Evolutionary conservation across 2,113 vertebrate genomes (phyloP).

Genomic region (Thamnophis sirtalis): DNA sequence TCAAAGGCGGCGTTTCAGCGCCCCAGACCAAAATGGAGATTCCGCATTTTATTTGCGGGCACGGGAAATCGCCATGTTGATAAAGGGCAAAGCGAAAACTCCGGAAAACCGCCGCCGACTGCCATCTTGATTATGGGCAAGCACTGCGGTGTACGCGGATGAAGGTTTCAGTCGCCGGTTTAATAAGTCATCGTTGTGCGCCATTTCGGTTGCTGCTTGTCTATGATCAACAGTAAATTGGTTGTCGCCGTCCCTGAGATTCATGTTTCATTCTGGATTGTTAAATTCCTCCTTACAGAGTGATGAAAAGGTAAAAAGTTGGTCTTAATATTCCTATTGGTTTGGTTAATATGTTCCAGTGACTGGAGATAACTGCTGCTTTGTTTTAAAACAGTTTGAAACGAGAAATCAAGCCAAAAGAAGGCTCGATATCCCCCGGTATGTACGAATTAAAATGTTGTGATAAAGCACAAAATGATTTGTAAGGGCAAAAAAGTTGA

Average conservation of each 20-base stretch:
- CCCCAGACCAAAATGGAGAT: slow-evolving; percentile 21
- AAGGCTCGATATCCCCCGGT: background rate
- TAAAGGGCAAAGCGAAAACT: background rate
- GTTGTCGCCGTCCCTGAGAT: no score
- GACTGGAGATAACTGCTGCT: background rate
- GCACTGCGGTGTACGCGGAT: background rate
- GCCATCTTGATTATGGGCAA: slow-evolving; percentile 11
- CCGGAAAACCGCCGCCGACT: background rate
- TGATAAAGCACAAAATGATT: background rate
- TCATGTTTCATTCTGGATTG: background rate
- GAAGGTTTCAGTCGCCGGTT: background rate
- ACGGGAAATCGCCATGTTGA: background rate
- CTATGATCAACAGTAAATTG: background rate
- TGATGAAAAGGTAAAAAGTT: background rate
- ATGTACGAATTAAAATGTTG: background rate
- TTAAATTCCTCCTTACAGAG: background rate
- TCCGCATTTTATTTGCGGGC: background rate
- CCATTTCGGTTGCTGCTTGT: background rate
- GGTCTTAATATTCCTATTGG: background rate
- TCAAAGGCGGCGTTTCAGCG: background rate
- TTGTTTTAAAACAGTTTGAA: background rate
- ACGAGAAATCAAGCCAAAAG: background rate
- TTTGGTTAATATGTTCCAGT: background rate
- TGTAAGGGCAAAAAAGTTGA: background rate
- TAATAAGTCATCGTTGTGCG: background rate